Evolutionary conservation across 2,797 vertebrate genomes (phyloP), one percentile per base, ranked within the genome.

Genomic region (Halcyon chelicuti): DNA sequence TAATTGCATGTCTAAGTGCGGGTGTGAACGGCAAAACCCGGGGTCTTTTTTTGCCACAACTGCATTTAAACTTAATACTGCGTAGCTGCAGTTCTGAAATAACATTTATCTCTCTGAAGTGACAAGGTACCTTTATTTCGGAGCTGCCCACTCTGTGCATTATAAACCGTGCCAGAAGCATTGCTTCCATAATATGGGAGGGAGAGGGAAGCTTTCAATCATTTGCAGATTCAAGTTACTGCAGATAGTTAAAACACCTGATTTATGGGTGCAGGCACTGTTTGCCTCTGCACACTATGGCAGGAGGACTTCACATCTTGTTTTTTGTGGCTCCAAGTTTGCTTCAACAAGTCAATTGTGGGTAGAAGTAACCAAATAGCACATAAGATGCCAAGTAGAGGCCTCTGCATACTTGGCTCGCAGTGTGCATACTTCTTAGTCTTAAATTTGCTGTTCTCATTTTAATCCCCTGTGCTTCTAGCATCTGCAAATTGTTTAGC

Each of bases 401-500:
- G 95, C 91, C 96, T 94, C 94, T 93, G 68, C 65, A 88, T 95
- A 94, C 91, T 95, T 96, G 94, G 94, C 78, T 65, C 61, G 58
- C 17, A 44, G 44, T 1, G 2, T 51, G 84, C 87, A 87, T 90
- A 71, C 73, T 88, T 91, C 40, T 65, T 80, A 93, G 71, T 7
- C 74, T 95, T 67, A 47, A 70, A 4, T 92, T 95, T 61, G 42
- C 89, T 95, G 88, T 75, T 95, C 81, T 81, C 61, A 39, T 96
- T 93, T 93, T 91, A 96, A 91, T 97, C 67, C 57, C 81, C 37
- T 16, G 61, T 86, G 72, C 65, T 92, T 94, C 80, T 66, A 14
- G n/a, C 86, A 95, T 96, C 95, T 96, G 96, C 68, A 94, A 92
- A 94, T 58, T 95, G 86, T 95, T 97, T 88, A 91, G 91, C 62